These are phyloP conservation scores for Ecdyonurus torrentis DNA, from an alignment of 2,888 invertebrate genomes.

Conservation along the genomic window DNA sequence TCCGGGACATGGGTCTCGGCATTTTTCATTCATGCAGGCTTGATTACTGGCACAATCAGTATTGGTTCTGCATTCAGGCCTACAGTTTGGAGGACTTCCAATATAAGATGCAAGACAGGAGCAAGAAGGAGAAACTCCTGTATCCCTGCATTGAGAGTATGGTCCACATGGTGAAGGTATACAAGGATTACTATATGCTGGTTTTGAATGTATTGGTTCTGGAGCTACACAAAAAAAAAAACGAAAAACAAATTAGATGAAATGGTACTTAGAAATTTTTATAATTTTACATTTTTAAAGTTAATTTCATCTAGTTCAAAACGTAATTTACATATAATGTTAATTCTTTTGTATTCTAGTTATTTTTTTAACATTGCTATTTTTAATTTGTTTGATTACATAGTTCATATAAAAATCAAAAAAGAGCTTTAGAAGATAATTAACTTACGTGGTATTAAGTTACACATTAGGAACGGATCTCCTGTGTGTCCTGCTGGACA, in stretches of 20 bases:
- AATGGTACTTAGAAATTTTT: no score
- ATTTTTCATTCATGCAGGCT: conserved; percentile 41
- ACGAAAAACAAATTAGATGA: neutral
- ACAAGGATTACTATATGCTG: conserved; percentile 16
- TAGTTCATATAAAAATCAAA: neutral
- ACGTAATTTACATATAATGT: no score
- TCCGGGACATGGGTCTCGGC: conserved; percentile 41
- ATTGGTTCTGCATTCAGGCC: conserved; percentile 54
- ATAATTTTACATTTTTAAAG: no score
- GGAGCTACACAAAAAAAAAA: conserved; percentile 7
- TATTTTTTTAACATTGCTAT: no score
- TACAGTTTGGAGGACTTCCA: conserved; percentile 54
- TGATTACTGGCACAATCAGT: conserved; percentile 43
- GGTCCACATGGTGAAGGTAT: conserved; percentile 46
- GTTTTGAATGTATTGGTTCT: conserved; percentile 15
- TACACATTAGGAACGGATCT: conserved; percentile 15
- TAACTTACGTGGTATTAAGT: conserved; percentile 29
- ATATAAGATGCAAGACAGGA: conserved; percentile 45
- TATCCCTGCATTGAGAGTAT: conserved; percentile 45
- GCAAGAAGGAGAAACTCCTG: conserved; percentile 41
- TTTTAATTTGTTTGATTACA: neutral
- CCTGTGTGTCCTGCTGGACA: conserved; percentile 28
- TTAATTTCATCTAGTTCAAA: no score
- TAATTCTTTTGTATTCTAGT: no score
- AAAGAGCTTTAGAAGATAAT: conserved; percentile 9